These are phyloP conservation scores for Vollenhovia emeryi DNA, from an alignment of 1,140 invertebrate species.

Conservation along the genomic window DNA sequence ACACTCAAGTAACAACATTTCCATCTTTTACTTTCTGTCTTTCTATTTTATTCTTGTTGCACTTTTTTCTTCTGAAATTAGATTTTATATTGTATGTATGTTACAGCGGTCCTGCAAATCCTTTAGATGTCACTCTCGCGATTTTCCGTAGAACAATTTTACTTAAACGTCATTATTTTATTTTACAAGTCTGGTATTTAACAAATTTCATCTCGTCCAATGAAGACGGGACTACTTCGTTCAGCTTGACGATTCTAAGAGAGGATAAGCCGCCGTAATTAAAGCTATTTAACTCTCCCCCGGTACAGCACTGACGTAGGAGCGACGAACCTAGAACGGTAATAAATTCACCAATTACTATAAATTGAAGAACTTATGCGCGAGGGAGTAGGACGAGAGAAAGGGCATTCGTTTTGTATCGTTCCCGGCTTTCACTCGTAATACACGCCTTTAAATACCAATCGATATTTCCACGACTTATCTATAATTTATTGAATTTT, in stretches of 20 bases:
- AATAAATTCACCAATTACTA: constrained; percentile 75
- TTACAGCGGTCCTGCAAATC: not conserved
- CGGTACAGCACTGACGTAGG: constrained; percentile 50
- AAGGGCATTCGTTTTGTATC: constrained; percentile 56
- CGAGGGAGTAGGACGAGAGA: not conserved
- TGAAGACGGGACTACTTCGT: constrained; percentile 28
- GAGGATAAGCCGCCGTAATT: constrained; percentile 57
- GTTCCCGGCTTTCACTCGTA: not conserved
- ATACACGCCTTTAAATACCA: not conserved
- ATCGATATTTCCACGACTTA: not conserved
- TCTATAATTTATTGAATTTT: not conserved
- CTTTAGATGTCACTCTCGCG: not conserved
- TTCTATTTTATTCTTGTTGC: not conserved
- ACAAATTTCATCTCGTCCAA: not conserved
- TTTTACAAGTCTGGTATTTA: not conserved
- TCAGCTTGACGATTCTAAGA: constrained; percentile 61
- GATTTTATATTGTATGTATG: not conserved
- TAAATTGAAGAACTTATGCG: constrained; percentile 67
- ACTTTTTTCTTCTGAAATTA: not conserved
- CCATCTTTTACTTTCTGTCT: not conserved
- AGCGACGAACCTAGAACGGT: constrained; percentile 57
- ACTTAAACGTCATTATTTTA: not conserved
- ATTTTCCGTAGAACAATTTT: not conserved
- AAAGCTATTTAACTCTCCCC: constrained; percentile 54
- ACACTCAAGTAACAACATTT: too few relatives aligned